Evolutionary conservation across 2,113 vertebrate species (phyloP).

Genomic region (Asarcornis scutulata): DNA sequence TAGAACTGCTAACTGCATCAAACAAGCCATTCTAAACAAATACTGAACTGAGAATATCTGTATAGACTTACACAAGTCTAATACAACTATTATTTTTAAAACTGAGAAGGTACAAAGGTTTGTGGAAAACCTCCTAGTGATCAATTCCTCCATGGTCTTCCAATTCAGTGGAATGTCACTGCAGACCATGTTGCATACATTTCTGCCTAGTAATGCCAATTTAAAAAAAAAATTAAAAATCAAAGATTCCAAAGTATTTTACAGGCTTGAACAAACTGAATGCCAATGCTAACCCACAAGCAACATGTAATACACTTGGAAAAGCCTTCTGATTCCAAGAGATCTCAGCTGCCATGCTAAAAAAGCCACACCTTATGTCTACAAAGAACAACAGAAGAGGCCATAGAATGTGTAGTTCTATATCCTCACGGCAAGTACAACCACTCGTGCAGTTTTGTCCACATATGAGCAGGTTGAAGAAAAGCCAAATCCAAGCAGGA

Average conservation of each 20-base stretch:
- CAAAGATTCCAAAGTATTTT: background rate
- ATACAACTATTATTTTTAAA: background rate
- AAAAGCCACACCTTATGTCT: background rate
- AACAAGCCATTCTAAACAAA: background rate
- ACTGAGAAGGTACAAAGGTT: background rate
- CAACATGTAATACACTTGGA: background rate
- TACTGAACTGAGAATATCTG: background rate
- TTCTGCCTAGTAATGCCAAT: background rate
- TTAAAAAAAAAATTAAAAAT: too few species aligned
- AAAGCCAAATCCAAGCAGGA: background rate
- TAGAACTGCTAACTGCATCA: background rate
- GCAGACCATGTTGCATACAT: background rate
- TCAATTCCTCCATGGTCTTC: background rate
- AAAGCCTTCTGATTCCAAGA: background rate
- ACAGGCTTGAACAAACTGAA: background rate
- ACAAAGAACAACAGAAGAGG: background rate
- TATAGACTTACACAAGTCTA: background rate
- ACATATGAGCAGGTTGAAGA: background rate
- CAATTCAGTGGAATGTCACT: background rate
- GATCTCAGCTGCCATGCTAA: background rate
- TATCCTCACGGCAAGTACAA: background rate
- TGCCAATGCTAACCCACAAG: background rate
- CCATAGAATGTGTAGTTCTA: background rate
- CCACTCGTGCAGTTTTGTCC: background rate
- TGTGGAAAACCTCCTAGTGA: background rate